These are phyloP conservation scores for Parnassius glacialis DNA, from an alignment of 2,888 invertebrate species.

Conservation along the genomic window DNA sequence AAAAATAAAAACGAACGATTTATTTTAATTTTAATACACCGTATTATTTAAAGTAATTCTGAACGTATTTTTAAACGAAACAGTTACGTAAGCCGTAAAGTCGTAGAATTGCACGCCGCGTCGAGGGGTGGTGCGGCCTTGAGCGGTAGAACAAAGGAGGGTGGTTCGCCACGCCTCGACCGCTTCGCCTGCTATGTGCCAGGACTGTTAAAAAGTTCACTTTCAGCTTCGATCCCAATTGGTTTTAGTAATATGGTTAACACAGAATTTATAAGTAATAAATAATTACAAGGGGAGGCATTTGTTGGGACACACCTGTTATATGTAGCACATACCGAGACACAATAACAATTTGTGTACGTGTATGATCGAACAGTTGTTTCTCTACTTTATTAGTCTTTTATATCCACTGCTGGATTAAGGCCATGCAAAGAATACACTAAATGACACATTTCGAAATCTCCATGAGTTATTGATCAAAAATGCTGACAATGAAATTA, in stretches of 20 bases:
- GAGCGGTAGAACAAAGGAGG: conserved; percentile 13
- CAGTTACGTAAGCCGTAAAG: conserved; percentile 23
- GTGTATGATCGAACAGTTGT: neutral
- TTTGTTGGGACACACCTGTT: too few relatives aligned
- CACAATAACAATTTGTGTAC: neutral
- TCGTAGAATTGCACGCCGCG: conserved; percentile 2
- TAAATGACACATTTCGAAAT: too few relatives aligned
- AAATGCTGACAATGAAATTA: too few relatives aligned
- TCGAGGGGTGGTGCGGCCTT: conserved; percentile 18
- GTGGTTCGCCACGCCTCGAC: conserved; percentile 4
- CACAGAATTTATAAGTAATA: too few relatives aligned
- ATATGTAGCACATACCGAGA: too few relatives aligned
- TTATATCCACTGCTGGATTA: too few relatives aligned
- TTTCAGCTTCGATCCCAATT: conserved; percentile 6
- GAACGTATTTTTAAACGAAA: conserved; percentile 19
- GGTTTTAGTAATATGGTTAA: neutral
- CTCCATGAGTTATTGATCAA: too few relatives aligned
- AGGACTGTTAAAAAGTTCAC: conserved; percentile 18
- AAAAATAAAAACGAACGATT: conserved; percentile 9
- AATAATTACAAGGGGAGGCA: too few relatives aligned
- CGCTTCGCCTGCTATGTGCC: conserved; percentile 12
- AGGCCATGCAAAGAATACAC: too few relatives aligned
- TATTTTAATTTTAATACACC: conserved; percentile 10
- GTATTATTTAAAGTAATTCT: conserved; percentile 16
- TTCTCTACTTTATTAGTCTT: too few relatives aligned